Evolutionary conservation across 2,888 invertebrate genomes (phyloP), one percentile per base, ranked within the genome.

Genomic region (Idaea biselata): DNA sequence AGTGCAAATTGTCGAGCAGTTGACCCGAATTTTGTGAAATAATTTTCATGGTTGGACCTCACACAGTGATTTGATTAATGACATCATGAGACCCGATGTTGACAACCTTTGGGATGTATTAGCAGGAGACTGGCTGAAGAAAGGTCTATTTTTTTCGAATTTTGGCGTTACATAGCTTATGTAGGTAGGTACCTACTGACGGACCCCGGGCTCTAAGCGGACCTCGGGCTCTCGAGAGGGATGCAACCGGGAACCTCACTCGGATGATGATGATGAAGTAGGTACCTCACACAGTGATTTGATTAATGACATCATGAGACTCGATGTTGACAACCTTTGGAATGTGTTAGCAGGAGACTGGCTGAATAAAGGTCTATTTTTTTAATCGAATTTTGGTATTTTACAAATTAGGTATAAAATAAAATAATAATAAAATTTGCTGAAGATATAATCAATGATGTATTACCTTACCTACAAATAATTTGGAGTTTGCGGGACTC

Each of bases 1-100:
- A 70, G 71, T 70, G 69, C 68, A 68, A 68, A 68, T 64, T 71
- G 68, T 65, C 53, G 66, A 31, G 54, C 56, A 66, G 56, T 68
- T 68, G 71, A 68, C 67, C 68, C 64, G 53, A 58, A 62, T 61
- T 44, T 62, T 63, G 58, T 56, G 8, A 55, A 55, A 18, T 56
- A 14, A 18, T 56, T 64, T 65, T 63, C 67, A 63, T 64, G 18
- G 58, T 64, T 17, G 54, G 67, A 60, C 63, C 67, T 61, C 67
- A 63, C 67, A 63, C 61, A 57, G 31, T 18, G 58, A 64, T 65
- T 67, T 66, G 65, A 60, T 64, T 53, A 63, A 61, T 56, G 14
- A 56, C 56, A 56, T 18, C 18, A 56, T 56, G 18, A 56, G 18
- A 14, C 17, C 2, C 56, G 16, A 18, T 18, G 56, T 56, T 56